Evolutionary conservation across 2,113 vertebrate species (phyloP).

Genomic region (Lathamus discolor): DNA sequence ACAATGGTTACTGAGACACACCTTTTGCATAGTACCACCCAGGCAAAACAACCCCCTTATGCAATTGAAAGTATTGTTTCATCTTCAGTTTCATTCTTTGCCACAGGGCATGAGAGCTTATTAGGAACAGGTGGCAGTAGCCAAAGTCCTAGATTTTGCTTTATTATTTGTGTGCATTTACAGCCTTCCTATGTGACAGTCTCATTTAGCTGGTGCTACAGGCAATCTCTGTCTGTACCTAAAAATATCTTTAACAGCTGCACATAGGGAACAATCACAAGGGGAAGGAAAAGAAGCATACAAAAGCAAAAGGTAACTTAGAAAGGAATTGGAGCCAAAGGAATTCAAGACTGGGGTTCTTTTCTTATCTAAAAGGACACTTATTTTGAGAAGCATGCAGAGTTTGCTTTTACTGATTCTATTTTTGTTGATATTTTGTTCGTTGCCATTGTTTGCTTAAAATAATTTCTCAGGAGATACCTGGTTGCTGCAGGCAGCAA

Average conservation of each 20-base stretch:
- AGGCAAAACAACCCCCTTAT: background rate
- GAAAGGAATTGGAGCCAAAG: slow-evolving; percentile 42
- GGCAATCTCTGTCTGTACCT: slow-evolving; percentile 67
- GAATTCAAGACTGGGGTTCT: slow-evolving; percentile 4
- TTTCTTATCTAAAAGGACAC: slow-evolving; percentile 41
- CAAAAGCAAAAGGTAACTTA: slow-evolving; percentile 53
- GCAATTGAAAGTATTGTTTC: background rate
- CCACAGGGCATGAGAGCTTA: slow-evolving; percentile 9
- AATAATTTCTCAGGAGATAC: slow-evolving; percentile 35
- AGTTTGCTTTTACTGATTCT: slow-evolving; percentile 10
- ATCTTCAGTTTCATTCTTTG: slow-evolving; percentile 35
- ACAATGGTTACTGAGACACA: background rate
- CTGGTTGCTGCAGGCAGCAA: background rate
- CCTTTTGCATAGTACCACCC: background rate
- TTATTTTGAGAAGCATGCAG: background rate
- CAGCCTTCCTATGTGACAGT: slow-evolving; percentile 66
- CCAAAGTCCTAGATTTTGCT: slow-evolving; percentile 55
- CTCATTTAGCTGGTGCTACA: slow-evolving; percentile 67
- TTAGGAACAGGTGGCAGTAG: slow-evolving; percentile 45
- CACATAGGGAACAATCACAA: slow-evolving; percentile 31
- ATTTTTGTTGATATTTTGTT: slow-evolving; percentile 53
- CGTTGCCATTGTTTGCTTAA: background rate
- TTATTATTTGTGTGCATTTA: slow-evolving; percentile 69
- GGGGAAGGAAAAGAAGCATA: slow-evolving; percentile 1
- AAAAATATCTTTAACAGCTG: slow-evolving; percentile 68